Conservation (phyloP, 2,113 vertebrate genomes). For the Bombycilla garrulus region DNA sequence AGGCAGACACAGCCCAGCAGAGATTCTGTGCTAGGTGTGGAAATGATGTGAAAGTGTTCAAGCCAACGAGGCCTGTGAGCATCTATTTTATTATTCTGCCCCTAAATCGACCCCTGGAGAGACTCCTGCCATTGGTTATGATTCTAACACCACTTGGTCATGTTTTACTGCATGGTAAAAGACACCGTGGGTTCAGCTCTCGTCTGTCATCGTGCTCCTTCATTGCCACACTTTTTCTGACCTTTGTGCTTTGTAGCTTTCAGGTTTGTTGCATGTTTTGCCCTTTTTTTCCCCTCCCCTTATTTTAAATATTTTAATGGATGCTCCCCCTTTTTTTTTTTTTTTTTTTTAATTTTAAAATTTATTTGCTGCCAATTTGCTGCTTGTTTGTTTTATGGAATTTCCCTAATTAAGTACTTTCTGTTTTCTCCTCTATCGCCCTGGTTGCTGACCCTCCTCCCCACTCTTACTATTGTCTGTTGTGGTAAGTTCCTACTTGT, state of each 20-base stretch:
- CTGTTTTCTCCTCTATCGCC: slow-evolving; percentile 97
- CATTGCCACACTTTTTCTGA: slow-evolving; percentile 66
- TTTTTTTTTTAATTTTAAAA: slow-evolving; percentile 44
- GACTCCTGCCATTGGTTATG: slow-evolving; percentile 72
- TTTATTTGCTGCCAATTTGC: slow-evolving; percentile 81
- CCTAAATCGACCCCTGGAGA: slow-evolving; percentile 97
- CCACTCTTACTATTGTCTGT: slow-evolving; percentile 99
- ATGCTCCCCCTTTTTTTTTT: slow-evolving; percentile 47
- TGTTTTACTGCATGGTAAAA: slow-evolving; percentile 88
- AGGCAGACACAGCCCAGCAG: background rate
- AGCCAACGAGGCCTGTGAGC: slow-evolving; percentile 69
- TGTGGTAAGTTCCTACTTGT: slow-evolving; percentile 98
- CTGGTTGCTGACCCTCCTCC: slow-evolving; percentile 97
- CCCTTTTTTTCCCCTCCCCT: slow-evolving; percentile 45
- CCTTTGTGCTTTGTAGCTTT: slow-evolving; percentile 69
- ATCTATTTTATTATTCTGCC: slow-evolving; percentile 49
- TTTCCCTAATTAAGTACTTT: slow-evolving; percentile 97
- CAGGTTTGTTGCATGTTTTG: slow-evolving; percentile 74
- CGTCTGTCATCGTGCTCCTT: slow-evolving; percentile 58
- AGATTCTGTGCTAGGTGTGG: background rate
- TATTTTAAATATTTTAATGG: slow-evolving; percentile 74
- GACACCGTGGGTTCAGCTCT: slow-evolving; percentile 69
- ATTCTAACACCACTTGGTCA: slow-evolving; percentile 79
- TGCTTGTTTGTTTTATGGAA: slow-evolving; percentile 85
- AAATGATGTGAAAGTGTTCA: background rate